These are phyloP conservation scores for Laodelphax striatellus DNA, from an alignment of 1,140 invertebrate genomes.

Conservation along the genomic window DNA sequence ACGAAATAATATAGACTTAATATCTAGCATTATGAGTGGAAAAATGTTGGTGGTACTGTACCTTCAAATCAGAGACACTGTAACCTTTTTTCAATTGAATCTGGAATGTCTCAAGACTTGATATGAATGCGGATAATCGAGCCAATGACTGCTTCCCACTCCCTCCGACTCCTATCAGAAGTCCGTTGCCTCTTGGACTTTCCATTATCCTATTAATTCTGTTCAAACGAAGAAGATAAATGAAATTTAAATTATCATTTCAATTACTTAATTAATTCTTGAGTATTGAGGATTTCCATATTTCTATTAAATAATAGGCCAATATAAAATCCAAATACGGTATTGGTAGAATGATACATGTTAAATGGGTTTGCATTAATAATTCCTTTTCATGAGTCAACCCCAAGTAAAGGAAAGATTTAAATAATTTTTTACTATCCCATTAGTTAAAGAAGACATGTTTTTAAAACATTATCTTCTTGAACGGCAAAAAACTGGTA, in stretches of 20 bases:
- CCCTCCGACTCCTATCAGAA: conserved; percentile 87
- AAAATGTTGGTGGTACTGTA: conserved; percentile 11
- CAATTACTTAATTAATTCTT: background rate
- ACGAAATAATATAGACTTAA: too few relatives aligned
- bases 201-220: conserved; percentile 89
- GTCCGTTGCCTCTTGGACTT: conserved; percentile 77
- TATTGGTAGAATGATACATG: too few relatives aligned
- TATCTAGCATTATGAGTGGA: too few relatives aligned
- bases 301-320: too few relatives aligned
- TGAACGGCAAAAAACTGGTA: too few relatives aligned
- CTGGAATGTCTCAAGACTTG: conserved; percentile 81
- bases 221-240: conserved; percentile 25
- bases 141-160: conserved; percentile 89
- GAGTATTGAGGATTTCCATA: background rate
- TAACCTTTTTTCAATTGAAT: conserved; percentile 84
- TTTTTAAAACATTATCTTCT: too few relatives aligned
- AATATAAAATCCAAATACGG: too few relatives aligned
- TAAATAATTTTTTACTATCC: too few relatives aligned
- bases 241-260: background rate
- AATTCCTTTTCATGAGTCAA: too few relatives aligned
- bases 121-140: conserved; percentile 76
- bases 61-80: conserved; percentile 66
- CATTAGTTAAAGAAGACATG: too few relatives aligned
- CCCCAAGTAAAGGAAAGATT: too few relatives aligned
- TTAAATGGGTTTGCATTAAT: too few relatives aligned